Evolutionary conservation across 2,113 vertebrate species (phyloP).

Genomic region (Myotis yumanensis): DNA sequence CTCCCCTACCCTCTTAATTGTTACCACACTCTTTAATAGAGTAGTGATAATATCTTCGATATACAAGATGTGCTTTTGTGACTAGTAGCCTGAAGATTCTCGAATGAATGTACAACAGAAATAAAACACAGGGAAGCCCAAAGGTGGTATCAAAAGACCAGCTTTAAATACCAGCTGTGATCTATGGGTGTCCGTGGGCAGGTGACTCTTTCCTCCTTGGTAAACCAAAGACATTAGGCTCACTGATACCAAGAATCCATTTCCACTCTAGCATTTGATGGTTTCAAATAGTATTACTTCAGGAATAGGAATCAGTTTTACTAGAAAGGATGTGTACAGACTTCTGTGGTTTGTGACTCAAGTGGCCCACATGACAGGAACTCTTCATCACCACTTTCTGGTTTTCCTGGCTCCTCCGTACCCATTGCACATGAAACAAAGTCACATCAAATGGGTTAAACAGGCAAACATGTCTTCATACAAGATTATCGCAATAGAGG

Average conservation of each 20-base stretch:
- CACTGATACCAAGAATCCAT: not conserved
- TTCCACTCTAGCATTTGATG: not conserved
- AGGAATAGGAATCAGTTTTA: not conserved
- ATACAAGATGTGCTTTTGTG: not conserved
- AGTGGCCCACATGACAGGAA: not conserved
- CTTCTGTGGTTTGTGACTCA: not conserved
- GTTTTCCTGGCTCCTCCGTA: not conserved
- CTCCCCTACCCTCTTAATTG: not conserved
- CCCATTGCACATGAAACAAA: not conserved
- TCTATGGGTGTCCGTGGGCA: not conserved
- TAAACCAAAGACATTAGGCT: not conserved
- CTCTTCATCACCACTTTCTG: not conserved
- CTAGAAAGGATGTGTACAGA: not conserved
- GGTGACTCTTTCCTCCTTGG: not conserved
- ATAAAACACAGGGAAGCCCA: not conserved
- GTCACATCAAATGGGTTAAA: not conserved
- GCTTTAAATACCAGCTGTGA: not conserved
- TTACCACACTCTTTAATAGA: not conserved
- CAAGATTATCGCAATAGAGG: not conserved
- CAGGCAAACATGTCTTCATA: not conserved
- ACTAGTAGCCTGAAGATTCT: not conserved
- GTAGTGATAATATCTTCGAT: not conserved
- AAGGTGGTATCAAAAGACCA: not conserved
- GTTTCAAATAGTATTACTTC: slow-evolving; percentile 1
- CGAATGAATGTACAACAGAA: not conserved